Evolutionary conservation across 2,888 invertebrate species (phyloP), one percentile per base, ranked within the genome.

Genomic region (Ectemnius lituratus): DNA sequence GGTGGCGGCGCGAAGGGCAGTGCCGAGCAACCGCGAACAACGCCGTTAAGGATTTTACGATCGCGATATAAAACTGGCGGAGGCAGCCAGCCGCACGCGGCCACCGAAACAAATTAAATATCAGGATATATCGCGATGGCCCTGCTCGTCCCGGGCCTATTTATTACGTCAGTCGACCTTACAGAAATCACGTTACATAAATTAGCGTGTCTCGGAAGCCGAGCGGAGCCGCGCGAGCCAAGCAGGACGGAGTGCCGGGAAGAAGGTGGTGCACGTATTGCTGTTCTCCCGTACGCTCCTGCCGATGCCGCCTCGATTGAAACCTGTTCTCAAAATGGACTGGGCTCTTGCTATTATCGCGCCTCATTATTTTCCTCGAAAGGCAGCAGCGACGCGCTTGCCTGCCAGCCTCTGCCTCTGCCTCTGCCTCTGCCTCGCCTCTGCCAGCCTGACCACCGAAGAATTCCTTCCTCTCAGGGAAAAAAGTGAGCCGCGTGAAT

Each of bases 311-410:
- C 47, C n/a, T 46, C 59, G 67, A 75, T 75, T 23, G 49, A 67
- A 77, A 73, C 73, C 69, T 68, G 76, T 77, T 76, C 67, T 61
- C 58, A 61, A 73, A 76, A 77, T 77, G 69, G 73, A 77, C 67
- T 77, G 73, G 72, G 76, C 76, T 72, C 72, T 72, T 49, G 20
- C 62, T 46, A 18, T 62, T 23, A 18, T 46, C 67, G 71, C 57
- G 52, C 8, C 52, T 23, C 59, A 20, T 57, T n/a, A 52, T 68
- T 68, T 58, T 62, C 68, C 72, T 65, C 45, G 61, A 76, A 76
- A 56, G 57, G 27, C 74, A 16, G 46, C 37, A 11, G 37, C 37
- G 37, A 37, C 37, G 37, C 37, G 37, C 37, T 6, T 11, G 37
- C 37, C 37, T 37, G 37, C 11, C 37, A 11, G 37, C 37, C 37